Conservation (phyloP, 2,113 vertebrate species). For the Campylomormyrus tamandua region DNA sequence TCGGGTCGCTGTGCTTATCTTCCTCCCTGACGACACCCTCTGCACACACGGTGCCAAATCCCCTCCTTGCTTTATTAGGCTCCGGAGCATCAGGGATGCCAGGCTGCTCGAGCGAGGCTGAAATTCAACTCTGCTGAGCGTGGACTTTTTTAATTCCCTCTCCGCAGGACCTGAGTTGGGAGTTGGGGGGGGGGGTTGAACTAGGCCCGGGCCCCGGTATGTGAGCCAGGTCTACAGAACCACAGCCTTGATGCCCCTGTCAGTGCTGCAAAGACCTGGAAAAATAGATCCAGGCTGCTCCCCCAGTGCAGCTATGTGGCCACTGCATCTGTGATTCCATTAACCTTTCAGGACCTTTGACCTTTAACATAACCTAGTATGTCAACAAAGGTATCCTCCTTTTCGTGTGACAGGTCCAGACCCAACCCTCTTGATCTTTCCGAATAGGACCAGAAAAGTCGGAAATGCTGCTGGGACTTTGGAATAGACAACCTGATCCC, state of each 20-base stretch:
- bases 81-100: not conserved
- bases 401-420: not conserved
- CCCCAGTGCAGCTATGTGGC: not conserved
- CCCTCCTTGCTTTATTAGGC: slow-evolving; percentile 20
- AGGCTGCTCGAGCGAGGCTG: slow-evolving; percentile 9
- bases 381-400: not conserved
- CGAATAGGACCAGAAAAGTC: not conserved
- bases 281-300: not conserved
- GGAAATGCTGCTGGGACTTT: not conserved
- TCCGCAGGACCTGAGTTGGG: not conserved
- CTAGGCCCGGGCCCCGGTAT: not conserved
- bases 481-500: not conserved
- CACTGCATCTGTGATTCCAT: not conserved
- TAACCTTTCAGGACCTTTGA: not conserved
- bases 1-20: not conserved
- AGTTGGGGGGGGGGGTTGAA: not conserved
- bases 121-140: slow-evolving; percentile 13
- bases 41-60: not conserved
- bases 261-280: not conserved
- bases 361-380: not conserved
- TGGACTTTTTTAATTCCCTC: slow-evolving; percentile 8
- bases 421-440: not conserved
- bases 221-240: not conserved
- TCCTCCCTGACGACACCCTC: not conserved
- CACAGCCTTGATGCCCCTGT: not conserved